Conservation (phyloP, 2,113 vertebrate genomes). For the Nesogale talazaci region DNA sequence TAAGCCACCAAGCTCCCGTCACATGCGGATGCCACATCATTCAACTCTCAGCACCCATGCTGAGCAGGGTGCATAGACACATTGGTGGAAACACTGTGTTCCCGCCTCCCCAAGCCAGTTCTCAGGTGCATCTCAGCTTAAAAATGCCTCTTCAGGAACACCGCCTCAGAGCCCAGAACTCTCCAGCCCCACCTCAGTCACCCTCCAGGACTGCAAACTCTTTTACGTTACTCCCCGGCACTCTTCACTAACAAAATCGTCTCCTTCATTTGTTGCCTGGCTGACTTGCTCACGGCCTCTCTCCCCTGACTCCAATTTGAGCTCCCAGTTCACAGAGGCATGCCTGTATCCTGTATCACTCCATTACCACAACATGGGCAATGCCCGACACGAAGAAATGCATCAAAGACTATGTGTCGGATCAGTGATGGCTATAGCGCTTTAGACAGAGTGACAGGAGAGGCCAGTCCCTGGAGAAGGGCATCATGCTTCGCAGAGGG, state of each 20-base stretch:
- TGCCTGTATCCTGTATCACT: neutral
- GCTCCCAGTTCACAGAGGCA: neutral
- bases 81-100: neutral
- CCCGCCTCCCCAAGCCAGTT: neutral
- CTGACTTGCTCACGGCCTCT: no score
- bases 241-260: no score
- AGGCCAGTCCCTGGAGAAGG: no score
- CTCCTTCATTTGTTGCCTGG: no score
- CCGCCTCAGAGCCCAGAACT: neutral
- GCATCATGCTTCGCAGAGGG: no score
- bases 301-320: neutral
- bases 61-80: fast-evolving
- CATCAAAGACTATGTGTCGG: neutral
- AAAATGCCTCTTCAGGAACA: neutral
- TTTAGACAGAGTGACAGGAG: no score
- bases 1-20: no score
- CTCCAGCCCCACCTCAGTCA: no score
- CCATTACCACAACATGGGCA: neutral
- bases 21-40: no score
- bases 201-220: no score
- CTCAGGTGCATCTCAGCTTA: no score
- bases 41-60: neutral
- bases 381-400: neutral
- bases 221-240: no score
- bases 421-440: neutral